Conservation (phyloP, 2,888 invertebrate genomes). For the Heliconius erato region DNA sequence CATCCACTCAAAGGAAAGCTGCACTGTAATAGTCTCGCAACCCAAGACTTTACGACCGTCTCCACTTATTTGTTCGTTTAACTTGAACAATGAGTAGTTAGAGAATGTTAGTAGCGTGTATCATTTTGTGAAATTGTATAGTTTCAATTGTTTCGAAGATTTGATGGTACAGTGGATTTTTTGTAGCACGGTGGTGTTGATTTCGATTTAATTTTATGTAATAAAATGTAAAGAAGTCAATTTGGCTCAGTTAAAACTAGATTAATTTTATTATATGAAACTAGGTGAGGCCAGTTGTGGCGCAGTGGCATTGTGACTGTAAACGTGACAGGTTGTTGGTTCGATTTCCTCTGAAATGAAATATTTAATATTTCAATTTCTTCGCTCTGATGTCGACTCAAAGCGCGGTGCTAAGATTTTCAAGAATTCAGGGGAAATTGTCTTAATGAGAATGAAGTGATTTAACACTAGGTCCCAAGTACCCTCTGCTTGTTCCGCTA, state of each 20-base stretch:
- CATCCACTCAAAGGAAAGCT: neutral
- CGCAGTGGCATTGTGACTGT: neutral
- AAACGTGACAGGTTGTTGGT: neutral
- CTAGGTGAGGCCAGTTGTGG: no score
- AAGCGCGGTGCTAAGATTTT: no score
- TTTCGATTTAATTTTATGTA: no score
- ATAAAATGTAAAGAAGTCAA: no score
- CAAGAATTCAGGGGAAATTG: no score
- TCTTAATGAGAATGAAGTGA: neutral
- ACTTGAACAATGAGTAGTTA: conserved; percentile 27
- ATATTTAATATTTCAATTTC: no score
- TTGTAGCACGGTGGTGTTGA: neutral
- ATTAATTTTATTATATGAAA: no score
- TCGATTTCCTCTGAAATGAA: neutral
- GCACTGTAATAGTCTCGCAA: conserved; percentile 3
- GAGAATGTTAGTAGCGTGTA: neutral
- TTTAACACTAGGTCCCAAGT: neutral
- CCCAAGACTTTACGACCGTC: conserved; percentile 18
- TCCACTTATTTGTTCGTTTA: conserved; percentile 19
- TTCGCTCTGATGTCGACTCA: no score
- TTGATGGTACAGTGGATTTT: neutral
- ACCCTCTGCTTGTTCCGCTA: no score
- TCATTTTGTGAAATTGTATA: conserved; percentile 11
- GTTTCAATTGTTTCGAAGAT: conserved; percentile 6
- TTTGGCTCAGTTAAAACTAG: no score